Base-by-base conservation (phyloP, 2,888 invertebrate genomes). In the Micoletzkya japonica region DNA sequence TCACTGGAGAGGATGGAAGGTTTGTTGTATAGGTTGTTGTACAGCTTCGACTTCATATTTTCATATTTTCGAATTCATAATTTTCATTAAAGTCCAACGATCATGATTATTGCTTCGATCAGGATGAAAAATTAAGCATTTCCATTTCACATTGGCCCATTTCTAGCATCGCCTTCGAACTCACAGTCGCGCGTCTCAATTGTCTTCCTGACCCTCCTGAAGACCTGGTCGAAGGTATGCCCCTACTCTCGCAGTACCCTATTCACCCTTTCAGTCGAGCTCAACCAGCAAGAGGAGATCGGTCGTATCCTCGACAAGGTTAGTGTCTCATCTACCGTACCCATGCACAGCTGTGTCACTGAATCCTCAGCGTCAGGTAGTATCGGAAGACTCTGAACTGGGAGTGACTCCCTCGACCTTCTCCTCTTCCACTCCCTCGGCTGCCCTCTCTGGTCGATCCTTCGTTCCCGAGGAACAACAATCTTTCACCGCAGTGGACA, bases 151-250 rank as follows among this genome's bases (percentile, higher is more conserved):
- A 3, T 14, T 30, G 26, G 39, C 20, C 3, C n/a, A 14, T 32
- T 69, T 75, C 66, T 66, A 76, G 75, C 14, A 72, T 75, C 49
- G 79, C 77, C 10, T 82, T 80, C 70, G 82, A 82, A 61, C 64
- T 82, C 44, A 81, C 81, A 32, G 80, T 82, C n/a, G 79, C 78
- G 26, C 72, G 82, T 6, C 81, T 82, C 81, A 82, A 81, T 71
- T 82, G 82, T 49, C 77, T 82, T 24, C 82, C 82, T 28, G 80
- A 82, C 69, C 81, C 81, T n/a, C 70, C 73, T 24, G 82, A 82
- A 70, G 69, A 70, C 1, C 59, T 52, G n/a, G 81, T 82, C 70
- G 79, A 81, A 37, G 78, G 78, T 78, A 36, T 6, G 26, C 34
- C 32, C 32, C 34, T 6, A 24, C 14, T 58, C n/a, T 32, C 3